Percentiles rank a stretch among this genome's conserved stretches.
phyloP scores from a whole-genome alignment of 2,888 invertebrate species.

The Cryptus armator region DNA sequence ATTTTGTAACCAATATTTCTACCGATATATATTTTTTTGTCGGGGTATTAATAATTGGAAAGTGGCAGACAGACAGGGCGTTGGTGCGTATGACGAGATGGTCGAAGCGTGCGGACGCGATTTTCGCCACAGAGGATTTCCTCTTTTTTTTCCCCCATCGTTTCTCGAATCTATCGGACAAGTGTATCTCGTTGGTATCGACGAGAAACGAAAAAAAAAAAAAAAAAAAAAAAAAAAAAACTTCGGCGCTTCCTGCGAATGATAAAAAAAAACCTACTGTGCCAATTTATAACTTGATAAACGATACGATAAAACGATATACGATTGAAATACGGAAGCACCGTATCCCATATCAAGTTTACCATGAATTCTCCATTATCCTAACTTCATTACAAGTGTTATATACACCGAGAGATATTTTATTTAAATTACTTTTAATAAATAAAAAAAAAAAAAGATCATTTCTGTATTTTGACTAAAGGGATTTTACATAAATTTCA shows the following conservation, averaged over 20 bases:
- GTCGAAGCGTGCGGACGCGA: constrained; percentile 22
- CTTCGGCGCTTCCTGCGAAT: background rate
- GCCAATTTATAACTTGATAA: constrained; percentile 52
- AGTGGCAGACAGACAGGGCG: constrained; percentile 41
- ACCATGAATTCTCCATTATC: background rate
- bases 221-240: background rate
- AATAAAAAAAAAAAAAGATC: background rate
- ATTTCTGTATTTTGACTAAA: background rate
- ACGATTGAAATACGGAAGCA: constrained; percentile 13
- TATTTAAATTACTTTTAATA: background rate
- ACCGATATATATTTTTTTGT: background rate
- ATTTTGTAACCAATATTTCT: constrained; percentile 19
- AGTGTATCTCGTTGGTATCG: constrained; percentile 34
- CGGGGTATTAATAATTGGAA: constrained; percentile 59
- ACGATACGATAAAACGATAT: constrained; percentile 45
- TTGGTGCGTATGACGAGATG: constrained; percentile 36
- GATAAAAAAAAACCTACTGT: constrained; percentile 27
- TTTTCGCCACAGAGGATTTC: constrained; percentile 49
- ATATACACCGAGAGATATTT: background rate
- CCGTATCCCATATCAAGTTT: background rate
- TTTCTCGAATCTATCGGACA: constrained; percentile 35
- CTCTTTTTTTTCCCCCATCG: background rate
- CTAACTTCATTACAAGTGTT: background rate
- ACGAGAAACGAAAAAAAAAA: background rate
- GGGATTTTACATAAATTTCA: background rate